These are phyloP conservation scores for Acropora yongei DNA, from an alignment of 64 coral and sea anemone genomes.

Conservation along the genomic window DNA sequence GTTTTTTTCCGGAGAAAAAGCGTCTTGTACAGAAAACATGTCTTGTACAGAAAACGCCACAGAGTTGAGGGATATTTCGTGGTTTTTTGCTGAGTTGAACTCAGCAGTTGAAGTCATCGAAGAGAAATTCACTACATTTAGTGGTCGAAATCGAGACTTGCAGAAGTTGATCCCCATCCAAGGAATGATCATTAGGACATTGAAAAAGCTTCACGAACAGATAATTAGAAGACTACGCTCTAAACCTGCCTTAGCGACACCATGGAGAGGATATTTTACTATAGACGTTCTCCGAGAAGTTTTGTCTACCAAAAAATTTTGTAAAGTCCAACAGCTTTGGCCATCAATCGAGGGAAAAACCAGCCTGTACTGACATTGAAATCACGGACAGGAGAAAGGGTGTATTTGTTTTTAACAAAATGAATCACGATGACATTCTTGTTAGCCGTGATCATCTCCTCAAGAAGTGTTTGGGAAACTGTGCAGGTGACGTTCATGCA, in stretches of 20 bases:
- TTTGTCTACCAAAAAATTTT: slow-evolving; percentile 2
- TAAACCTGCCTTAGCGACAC: neutral
- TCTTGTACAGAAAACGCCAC: slow-evolving; percentile 48
- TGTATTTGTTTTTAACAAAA: slow-evolving; percentile 32
- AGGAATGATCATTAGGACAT: slow-evolving; percentile 30
- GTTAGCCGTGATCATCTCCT: slow-evolving; percentile 1
- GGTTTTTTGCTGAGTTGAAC: slow-evolving; percentile 61
- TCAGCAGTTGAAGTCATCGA: slow-evolving; percentile 44
- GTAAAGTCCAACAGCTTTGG: slow-evolving; percentile 2
- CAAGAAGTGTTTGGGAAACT: slow-evolving; percentile 3
- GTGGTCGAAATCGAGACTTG: slow-evolving; percentile 5
- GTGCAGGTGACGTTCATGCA: neutral
- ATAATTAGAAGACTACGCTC: slow-evolving; percentile 3
- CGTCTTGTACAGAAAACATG: slow-evolving; percentile 4
- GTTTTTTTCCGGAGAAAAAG: slow-evolving; percentile 34
- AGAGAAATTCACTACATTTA: slow-evolving; percentile 50
- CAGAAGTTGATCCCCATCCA: slow-evolving; percentile 48
- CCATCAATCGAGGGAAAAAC: slow-evolving; percentile 6
- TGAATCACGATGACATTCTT: slow-evolving; percentile 17
- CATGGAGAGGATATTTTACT: neutral
- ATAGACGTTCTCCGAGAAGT: neutral
- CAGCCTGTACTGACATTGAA: neutral
- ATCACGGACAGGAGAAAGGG: slow-evolving; percentile 16
- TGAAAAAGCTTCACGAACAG: slow-evolving; percentile 34
- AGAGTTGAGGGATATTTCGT: slow-evolving; percentile 29